These are phyloP conservation scores for Thaumatotibia leucotreta DNA, from an alignment of 1,140 invertebrate species.

Conservation along the genomic window DNA sequence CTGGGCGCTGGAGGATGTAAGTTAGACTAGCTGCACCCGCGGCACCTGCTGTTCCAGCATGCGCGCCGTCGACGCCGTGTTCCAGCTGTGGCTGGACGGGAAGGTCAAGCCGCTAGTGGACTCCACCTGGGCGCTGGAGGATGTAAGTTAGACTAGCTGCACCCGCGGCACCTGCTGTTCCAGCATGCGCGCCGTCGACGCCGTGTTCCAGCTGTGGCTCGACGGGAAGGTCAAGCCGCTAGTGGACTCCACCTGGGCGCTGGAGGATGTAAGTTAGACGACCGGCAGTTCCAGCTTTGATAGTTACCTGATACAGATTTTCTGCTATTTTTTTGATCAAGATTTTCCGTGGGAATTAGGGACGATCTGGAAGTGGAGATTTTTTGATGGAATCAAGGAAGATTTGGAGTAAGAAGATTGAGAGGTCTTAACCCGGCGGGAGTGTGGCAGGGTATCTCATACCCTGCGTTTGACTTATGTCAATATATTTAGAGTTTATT, in stretches of 20 bases:
- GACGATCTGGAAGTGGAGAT: no score
- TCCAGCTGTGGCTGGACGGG: constrained; percentile 85
- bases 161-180: neutral
- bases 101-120: constrained; percentile 90
- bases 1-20: constrained; percentile 91
- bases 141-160: constrained; percentile 78
- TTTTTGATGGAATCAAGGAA: no score
- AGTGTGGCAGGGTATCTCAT: no score
- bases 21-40: constrained; percentile 38
- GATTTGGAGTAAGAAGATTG: no score
- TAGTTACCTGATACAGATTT: no score
- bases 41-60: neutral
- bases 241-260: constrained; percentile 90
- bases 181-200: constrained; percentile 71
- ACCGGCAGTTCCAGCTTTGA: neutral
- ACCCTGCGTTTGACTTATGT: no score
- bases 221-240: constrained; percentile 88
- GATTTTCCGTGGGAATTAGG: no score
- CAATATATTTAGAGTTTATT: no score
- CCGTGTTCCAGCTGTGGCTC: constrained; percentile 85
- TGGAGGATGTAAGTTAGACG: constrained; percentile 85
- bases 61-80: constrained; percentile 81
- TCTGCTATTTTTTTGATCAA: no score
- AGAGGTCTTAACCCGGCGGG: no score
- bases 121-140: constrained; percentile 91